phyloP scores from a whole-genome alignment of 2,113 vertebrate genomes.

The Ramphastos sulfuratus region DNA sequence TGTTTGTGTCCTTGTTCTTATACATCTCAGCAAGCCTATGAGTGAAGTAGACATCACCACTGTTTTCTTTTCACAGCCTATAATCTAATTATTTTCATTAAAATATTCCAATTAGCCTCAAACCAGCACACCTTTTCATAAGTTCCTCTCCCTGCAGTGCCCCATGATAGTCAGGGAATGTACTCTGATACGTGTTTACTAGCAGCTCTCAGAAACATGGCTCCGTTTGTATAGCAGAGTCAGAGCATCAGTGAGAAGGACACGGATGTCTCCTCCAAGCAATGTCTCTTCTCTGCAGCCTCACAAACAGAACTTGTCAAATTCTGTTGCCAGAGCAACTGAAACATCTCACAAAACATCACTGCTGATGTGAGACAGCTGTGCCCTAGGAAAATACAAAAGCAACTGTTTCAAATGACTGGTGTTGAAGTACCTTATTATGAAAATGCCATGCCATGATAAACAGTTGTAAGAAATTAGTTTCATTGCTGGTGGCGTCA shows the following conservation, averaged over 20 bases:
- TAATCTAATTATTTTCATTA: no score
- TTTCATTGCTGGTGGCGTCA: neutral
- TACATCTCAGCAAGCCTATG: no score
- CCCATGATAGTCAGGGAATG: no score
- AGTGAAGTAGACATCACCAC: no score
- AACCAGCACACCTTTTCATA: no score
- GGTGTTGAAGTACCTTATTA: slow-evolving; percentile 33
- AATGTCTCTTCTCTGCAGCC: slow-evolving; percentile 33
- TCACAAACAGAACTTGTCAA: slow-evolving; percentile 50
- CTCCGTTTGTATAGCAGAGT: slow-evolving; percentile 42
- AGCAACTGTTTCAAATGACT: slow-evolving; percentile 43
- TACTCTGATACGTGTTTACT: no score
- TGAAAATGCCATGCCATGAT: neutral
- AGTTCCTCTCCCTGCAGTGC: no score
- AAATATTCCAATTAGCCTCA: no score
- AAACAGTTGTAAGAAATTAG: slow-evolving; percentile 8
- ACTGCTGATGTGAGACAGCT: slow-evolving; percentile 61
- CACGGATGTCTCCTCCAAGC: slow-evolving; percentile 7
- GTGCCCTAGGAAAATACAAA: slow-evolving; percentile 19
- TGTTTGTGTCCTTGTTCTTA: no score
- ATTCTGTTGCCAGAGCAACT: slow-evolving; percentile 73
- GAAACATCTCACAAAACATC: slow-evolving; percentile 55
- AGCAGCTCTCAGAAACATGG: neutral
- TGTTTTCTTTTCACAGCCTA: no score
- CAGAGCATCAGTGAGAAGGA: slow-evolving; percentile 13